Evolutionary conservation across 1,140 invertebrate genomes (phyloP), one percentile per base, ranked within the genome.

Genomic region (Gryllus bimaculatus): DNA sequence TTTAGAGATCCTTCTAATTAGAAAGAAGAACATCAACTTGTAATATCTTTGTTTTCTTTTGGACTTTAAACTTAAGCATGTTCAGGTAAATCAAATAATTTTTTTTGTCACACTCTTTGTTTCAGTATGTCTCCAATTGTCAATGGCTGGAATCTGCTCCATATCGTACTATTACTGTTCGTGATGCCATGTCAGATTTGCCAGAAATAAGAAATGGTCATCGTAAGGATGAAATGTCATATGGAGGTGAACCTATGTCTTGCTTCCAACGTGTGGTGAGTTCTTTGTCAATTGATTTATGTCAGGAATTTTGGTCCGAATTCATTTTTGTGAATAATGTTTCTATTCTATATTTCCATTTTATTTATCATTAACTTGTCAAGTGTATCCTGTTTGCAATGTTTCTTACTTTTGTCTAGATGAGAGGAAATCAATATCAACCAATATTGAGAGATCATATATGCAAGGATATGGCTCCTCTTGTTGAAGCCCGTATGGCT

Each of bases 111-210:
- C n/a, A 8, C 5, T 47, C 81, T 80, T 21, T 79, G 82, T 84
- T 81, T 49, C 78, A 87, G 85, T 88, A 86, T 81, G 80, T 80
- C 3, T 83, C 85, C 0, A 86, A 88, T 82, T 89, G 88, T 78
- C 86, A 84, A 47, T 89, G 90, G 85, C 84, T 83, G 21, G 88
- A 89, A 21, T 91, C 91, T 0, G 93, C 93, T 8, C 93, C 93
- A 6, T 90, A 89, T 80, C 87, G 93, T 77, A 93, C 91, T 0
- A 91, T 94, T 77, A 94, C 91, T 7, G 93, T 96, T 8, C 85
- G 90, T 20, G 95, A 97, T 85, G 90, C 94, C 0, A 92, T 96
- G 90, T 93, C 90, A 74, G 95, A 96, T 86, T 87, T 97, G 21
- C 94, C 94, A 0, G 87, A 88, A 77, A 94, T 96, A 74, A 86